Conservation (phyloP, 2,797 vertebrate species). For the Distichodus sexfasciatus region DNA sequence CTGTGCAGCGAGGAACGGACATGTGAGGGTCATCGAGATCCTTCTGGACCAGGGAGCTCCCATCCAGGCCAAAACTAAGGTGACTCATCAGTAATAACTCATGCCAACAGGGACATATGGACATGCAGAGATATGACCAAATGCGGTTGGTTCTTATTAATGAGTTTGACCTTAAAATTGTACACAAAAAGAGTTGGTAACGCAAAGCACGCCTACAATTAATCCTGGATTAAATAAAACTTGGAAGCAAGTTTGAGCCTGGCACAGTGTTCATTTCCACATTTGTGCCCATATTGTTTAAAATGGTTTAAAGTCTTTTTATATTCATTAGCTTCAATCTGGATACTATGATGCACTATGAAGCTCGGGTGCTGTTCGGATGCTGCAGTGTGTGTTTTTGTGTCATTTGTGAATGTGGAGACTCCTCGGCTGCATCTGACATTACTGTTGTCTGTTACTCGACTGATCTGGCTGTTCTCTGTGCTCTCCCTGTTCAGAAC, state of each 20-base stretch:
- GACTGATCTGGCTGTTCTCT: background rate
- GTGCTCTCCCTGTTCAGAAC: constrained; percentile 71
- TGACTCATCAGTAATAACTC: constrained; percentile 50
- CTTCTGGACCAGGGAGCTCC: constrained; percentile 93
- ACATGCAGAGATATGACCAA: background rate
- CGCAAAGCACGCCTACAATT: background rate
- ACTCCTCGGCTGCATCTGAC: too few species aligned
- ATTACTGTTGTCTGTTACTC: background rate
- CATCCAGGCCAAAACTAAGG: constrained; percentile 98
- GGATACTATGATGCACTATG: too few species aligned
- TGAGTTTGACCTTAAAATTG: background rate
- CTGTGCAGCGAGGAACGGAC: constrained; percentile 94
- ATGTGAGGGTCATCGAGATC: constrained; percentile 92
- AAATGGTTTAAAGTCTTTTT: too few species aligned
- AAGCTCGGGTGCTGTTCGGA: too few species aligned
- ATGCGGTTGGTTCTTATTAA: background rate
- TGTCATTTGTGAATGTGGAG: too few species aligned
- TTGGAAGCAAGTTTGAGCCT: too few species aligned
- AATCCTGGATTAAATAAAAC: background rate
- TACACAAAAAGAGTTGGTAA: background rate
- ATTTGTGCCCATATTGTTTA: too few species aligned
- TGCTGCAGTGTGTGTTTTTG: too few species aligned
- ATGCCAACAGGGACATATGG: background rate
- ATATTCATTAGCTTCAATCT: too few species aligned
- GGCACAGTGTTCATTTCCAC: too few species aligned